A percentile compares a stretch with the other conserved stretches of the same genome.
These are phyloP conservation scores for Dicyrtomina minuta DNA, from an alignment of 2,888 invertebrate species.

Conservation along the genomic window DNA sequence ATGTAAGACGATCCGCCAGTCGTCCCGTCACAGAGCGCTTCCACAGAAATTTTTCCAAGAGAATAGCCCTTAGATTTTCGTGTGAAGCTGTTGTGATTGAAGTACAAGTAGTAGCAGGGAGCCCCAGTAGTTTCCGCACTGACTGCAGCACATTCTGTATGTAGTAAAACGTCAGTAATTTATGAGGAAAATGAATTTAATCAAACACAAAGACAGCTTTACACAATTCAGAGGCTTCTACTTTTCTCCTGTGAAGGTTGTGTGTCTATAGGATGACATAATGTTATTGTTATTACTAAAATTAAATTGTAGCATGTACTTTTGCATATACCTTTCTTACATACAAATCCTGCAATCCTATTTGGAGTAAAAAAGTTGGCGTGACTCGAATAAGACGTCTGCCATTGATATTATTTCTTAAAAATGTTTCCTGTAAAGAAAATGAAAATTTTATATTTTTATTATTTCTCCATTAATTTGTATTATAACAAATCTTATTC, in stretches of 20 bases:
- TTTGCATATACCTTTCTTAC: background rate
- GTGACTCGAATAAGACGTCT: slow-evolving; percentile 1
- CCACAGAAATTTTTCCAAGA: slow-evolving; percentile 13
- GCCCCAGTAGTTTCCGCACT: background rate
- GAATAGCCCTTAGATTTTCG: background rate
- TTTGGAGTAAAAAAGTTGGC: background rate
- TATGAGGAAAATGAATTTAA: no score
- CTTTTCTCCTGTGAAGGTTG: no score
- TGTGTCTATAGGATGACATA: no score
- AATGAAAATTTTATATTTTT: background rate
- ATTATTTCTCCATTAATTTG: no score
- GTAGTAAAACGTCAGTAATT: no score
- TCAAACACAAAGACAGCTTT: background rate
- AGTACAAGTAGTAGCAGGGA: background rate
- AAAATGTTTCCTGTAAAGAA: background rate
- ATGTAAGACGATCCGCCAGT: background rate
- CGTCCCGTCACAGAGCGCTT: slow-evolving; percentile 2
- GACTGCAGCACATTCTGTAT: no score
- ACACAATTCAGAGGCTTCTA: no score
- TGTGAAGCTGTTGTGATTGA: background rate
- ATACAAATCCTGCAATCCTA: background rate
- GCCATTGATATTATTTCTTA: background rate
- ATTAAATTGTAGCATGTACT: no score
- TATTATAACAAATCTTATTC: background rate
- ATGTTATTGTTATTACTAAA: no score